A percentile compares a stretch with the other conserved stretches of the same genome.
Evolutionary conservation across 2,113 vertebrate species (phyloP).

Genomic region (Hipposideros armiger): DNA sequence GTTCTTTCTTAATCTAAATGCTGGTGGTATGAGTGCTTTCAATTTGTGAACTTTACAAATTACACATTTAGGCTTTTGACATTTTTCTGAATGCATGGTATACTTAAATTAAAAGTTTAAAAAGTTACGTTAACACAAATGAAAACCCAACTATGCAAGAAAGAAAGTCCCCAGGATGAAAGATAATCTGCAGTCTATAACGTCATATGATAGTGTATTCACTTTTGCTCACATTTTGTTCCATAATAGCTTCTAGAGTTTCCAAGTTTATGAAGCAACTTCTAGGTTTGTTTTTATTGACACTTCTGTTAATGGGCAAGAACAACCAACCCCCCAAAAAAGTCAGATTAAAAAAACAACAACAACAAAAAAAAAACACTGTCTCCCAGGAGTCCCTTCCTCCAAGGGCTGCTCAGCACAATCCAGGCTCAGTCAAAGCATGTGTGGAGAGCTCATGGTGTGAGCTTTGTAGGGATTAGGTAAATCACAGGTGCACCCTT

Average conservation of each 20-base stretch:
- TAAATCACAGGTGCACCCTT: slow-evolving; percentile 66
- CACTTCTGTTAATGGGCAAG: neutral
- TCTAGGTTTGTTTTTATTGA: neutral
- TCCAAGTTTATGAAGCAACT: neutral
- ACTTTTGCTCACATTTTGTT: neutral
- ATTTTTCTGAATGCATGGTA: neutral
- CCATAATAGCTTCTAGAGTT: neutral
- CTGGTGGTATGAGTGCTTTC: neutral
- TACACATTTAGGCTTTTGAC: neutral
- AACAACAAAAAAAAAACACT: neutral
- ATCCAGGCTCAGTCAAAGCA: neutral
- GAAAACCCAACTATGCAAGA: neutral
- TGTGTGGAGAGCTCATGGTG: neutral
- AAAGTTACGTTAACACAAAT: neutral
- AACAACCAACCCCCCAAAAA: neutral
- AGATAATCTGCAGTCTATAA: neutral
- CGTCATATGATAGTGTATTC: accelerated
- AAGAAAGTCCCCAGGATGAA: neutral
- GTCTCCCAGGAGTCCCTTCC: too few species aligned
- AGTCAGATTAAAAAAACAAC: neutral
- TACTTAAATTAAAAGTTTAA: neutral
- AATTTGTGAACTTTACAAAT: neutral
- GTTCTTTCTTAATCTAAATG: neutral
- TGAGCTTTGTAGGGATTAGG: slow-evolving; percentile 6
- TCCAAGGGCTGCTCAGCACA: neutral